Evolutionary conservation across 2,888 invertebrate genomes (phyloP).

Genomic region (Himalopsyche tibetana): DNA sequence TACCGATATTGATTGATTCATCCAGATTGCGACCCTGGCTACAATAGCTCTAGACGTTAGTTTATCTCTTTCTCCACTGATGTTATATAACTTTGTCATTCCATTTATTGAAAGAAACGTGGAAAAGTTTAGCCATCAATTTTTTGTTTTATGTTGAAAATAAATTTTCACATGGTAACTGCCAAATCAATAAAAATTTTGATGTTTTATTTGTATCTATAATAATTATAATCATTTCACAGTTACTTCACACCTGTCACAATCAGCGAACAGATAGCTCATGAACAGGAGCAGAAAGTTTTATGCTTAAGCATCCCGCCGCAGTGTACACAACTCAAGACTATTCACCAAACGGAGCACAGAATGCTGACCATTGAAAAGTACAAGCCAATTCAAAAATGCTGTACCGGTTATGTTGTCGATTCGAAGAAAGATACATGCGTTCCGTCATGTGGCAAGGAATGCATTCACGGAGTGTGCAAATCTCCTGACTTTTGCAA

Average conservation of each 20-base stretch:
- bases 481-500: slow-evolving; percentile 90
- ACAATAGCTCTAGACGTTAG: no score
- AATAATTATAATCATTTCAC: slow-evolving; percentile 66
- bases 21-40: no score
- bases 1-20: no score
- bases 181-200: no score
- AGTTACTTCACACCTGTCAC: slow-evolving; percentile 88
- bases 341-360: slow-evolving; percentile 85
- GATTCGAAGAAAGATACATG: slow-evolving; percentile 81
- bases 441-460: slow-evolving; percentile 87
- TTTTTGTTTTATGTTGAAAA: no score
- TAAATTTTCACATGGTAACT: no score
- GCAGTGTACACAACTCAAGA: slow-evolving; percentile 90
- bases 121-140: no score
- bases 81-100: no score
- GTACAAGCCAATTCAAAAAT: slow-evolving; percentile 86
- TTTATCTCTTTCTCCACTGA: no score
- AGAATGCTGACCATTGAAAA: slow-evolving; percentile 86
- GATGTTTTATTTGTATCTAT: background rate
- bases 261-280: slow-evolving; percentile 88
- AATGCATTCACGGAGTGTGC: slow-evolving; percentile 89
- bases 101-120: no score
- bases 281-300: slow-evolving; percentile 86
- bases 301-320: slow-evolving; percentile 93
- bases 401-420: slow-evolving; percentile 88